Conservation (phyloP, 2,797 vertebrate genomes). For the Cephalopachus bancanus region DNA sequence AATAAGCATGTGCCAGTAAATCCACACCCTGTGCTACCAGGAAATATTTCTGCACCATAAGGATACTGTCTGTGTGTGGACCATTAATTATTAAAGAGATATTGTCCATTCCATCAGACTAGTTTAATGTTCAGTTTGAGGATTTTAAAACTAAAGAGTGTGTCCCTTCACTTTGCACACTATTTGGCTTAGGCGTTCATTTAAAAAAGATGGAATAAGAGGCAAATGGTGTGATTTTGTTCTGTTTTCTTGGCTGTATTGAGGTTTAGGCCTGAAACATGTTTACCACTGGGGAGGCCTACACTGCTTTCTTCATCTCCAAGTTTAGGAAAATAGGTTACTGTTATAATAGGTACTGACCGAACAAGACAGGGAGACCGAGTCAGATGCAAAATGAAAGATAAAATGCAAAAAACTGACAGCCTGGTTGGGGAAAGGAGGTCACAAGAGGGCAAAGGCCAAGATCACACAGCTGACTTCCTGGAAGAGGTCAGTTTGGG, state of each 20-base stretch:
- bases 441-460: not conserved
- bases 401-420: not conserved
- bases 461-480: not conserved
- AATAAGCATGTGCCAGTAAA: accelerated
- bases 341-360: not conserved
- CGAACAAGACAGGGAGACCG: not conserved
- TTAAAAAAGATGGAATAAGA: not conserved
- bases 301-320: not conserved
- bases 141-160: not conserved
- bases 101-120: not conserved
- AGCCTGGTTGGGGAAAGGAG: not conserved
- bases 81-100: slow-evolving; percentile 71
- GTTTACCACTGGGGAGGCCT: too few species aligned
- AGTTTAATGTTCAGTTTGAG: slow-evolving; percentile 40
- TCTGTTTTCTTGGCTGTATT: not conserved
- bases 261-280: not conserved
- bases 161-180: not conserved
- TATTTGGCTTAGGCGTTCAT: not conserved
- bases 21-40: not conserved
- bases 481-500: not conserved
- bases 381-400: not conserved
- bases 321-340: not conserved
- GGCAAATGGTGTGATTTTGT: not conserved
- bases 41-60: not conserved
- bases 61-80: not conserved